Evolutionary conservation across 1,140 invertebrate genomes (phyloP).

Genomic region (Aphidius gifuensis): DNA sequence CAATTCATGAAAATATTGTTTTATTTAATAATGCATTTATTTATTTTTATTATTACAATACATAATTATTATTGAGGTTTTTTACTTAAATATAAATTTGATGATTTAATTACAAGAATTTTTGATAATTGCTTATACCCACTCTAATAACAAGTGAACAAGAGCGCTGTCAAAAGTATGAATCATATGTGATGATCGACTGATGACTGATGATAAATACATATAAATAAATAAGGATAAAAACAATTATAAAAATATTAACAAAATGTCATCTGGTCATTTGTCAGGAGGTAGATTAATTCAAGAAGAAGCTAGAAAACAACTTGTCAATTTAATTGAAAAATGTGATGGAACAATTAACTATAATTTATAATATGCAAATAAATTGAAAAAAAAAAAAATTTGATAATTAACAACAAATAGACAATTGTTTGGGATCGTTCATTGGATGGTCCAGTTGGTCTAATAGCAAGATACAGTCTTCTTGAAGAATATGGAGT

Average conservation of each 20-base stretch:
- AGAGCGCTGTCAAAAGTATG: too few species aligned
- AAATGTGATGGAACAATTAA: constrained; percentile 71
- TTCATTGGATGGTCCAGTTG: constrained; percentile 81
- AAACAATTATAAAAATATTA: constrained; percentile 13
- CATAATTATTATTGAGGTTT: background rate
- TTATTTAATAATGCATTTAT: constrained; percentile 21
- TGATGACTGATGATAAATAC: background rate
- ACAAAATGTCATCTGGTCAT: constrained; percentile 59
- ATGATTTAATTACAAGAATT: constrained; percentile 11
- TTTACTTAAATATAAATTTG: constrained; percentile 9
- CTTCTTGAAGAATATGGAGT: constrained; percentile 78
- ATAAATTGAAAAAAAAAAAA: too few species aligned
- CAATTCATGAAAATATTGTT: constrained; percentile 20
- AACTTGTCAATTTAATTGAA: constrained; percentile 78
- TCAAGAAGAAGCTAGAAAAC: constrained; percentile 76
- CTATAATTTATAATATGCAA: background rate
- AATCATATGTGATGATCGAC: background rate
- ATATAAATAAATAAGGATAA: too few species aligned
- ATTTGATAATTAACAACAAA: constrained; percentile 21
- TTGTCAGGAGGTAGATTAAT: constrained; percentile 72
- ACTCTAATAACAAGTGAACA: too few species aligned
- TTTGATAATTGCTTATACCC: background rate
- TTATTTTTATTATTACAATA: constrained; percentile 9
- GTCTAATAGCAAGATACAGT: constrained; percentile 79
- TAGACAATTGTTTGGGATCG: constrained; percentile 90